Base-by-base conservation (phyloP, 2,888 invertebrate species). In the Dryobota labecula region DNA sequence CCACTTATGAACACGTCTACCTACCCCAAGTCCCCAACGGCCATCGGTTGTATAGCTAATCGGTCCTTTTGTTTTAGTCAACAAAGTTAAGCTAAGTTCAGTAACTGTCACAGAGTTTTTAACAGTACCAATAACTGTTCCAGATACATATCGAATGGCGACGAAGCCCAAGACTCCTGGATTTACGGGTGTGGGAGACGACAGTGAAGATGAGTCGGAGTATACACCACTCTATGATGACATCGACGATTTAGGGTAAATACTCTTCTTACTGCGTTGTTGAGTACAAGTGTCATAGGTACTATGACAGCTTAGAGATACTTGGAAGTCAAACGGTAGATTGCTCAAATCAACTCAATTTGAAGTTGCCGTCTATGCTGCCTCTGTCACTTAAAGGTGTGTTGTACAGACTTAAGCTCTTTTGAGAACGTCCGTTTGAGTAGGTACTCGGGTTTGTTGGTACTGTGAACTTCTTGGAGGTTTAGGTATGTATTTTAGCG, bases 161-260 rank as follows among this genome's bases (percentile, higher is more conserved):
- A 84, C 91, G 49, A 86, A 84, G 54, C 85, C 84, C 8, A 85
- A 87, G 70, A 90, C 91, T 64, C 82, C 91, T 53, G 93, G 92
- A 20, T 92, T 92, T 51, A 91, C 88, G 71, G 90, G 88, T n/a
- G 64, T 92, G 41, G 83, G 84, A 51, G 92, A 93, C 38, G 95
- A 94, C 49, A 92, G 90, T 49, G 94, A 94, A 47, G 89, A 92
- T 5, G 95, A 95, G 60, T 87, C 91, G 0, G 95, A 95, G 79
- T 93, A 90, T 82, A 91, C 91, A 24, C 94, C 93, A 4, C 87
- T 94, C 2, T 94, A 92, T 74, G 95, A 95, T 65, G 95, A 96
- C 64, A 82, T 82, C 27, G 95, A 95, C 58, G 95, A 95, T 79
- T 83, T 92, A 86, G 92, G 95, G 95, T 95, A 91, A 83, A 91